A percentile compares a stretch with the other conserved stretches of the same genome.
Conservation (phyloP, 2,113 vertebrate genomes). For the Gracilinanus agilis region DNA sequence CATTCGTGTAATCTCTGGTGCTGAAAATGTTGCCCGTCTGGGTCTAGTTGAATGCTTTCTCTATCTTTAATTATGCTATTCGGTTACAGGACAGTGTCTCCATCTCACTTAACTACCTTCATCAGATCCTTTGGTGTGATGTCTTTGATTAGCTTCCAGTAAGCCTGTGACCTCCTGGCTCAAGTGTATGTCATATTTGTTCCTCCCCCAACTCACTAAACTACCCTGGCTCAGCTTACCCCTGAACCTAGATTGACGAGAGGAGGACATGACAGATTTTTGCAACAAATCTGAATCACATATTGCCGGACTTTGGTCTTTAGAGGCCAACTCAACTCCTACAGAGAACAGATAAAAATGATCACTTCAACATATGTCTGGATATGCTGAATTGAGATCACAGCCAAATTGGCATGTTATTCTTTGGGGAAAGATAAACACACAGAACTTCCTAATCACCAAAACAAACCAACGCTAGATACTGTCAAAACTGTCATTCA, state of each 20-base stretch:
- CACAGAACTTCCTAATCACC: slow-evolving; percentile 40
- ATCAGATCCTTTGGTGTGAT: slow-evolving; percentile 84
- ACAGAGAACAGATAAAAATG: slow-evolving; percentile 72
- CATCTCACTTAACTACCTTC: slow-evolving; percentile 75
- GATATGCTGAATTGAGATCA: slow-evolving; percentile 69
- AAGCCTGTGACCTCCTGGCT: slow-evolving; percentile 82
- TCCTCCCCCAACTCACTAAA: slow-evolving; percentile 74
- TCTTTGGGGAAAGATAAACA: slow-evolving; percentile 52
- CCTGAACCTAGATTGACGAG: slow-evolving; percentile 81
- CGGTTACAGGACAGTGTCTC: slow-evolving; percentile 81
- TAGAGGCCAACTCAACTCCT: slow-evolving; percentile 76
- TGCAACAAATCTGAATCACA: slow-evolving; percentile 74
- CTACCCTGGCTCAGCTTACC: slow-evolving; percentile 78
- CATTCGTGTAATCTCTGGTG: slow-evolving; percentile 74
- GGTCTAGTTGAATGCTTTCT: slow-evolving; percentile 75
- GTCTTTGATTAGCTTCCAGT: slow-evolving; percentile 82
- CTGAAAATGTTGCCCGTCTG: slow-evolving; percentile 75
- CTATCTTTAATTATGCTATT: slow-evolving; percentile 81
- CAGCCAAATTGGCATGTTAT: slow-evolving; percentile 51
- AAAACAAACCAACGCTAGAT: neutral
- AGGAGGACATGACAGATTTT: slow-evolving; percentile 73
- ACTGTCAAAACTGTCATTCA: neutral
- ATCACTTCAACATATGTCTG: slow-evolving; percentile 61
- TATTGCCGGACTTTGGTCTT: slow-evolving; percentile 77
- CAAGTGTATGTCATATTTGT: slow-evolving; percentile 81